These are phyloP conservation scores for Luperina testacea DNA, from an alignment of 2,888 invertebrate genomes.

Conservation along the genomic window DNA sequence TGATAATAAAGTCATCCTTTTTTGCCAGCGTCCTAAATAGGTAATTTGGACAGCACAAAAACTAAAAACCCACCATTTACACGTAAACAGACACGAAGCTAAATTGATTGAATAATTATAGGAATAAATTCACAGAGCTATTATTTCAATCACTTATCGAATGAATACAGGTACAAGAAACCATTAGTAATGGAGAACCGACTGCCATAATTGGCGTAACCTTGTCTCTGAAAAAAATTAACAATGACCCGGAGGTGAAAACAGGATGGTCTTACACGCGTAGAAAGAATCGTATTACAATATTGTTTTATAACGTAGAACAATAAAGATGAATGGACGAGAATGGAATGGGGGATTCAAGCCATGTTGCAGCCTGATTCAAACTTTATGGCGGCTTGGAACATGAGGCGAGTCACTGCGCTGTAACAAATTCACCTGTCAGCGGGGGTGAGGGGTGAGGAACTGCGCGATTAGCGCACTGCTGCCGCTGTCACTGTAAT, in stretches of 20 bases:
- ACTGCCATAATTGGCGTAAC: slow-evolving; percentile 59
- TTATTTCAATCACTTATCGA: slow-evolving; percentile 56
- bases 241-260: slow-evolving; percentile 75
- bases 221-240: slow-evolving; percentile 70
- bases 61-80: slow-evolving; percentile 9
- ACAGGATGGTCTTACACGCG: slow-evolving; percentile 67
- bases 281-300: slow-evolving; percentile 30
- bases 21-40: slow-evolving; percentile 32
- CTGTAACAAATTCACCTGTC: neutral
- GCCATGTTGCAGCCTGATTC: neutral
- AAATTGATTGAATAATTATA: slow-evolving; percentile 48
- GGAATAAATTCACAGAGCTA: slow-evolving; percentile 35
- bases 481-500: neutral
- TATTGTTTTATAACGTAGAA: slow-evolving; percentile 24
- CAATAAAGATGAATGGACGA: neutral
- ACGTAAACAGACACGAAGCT: slow-evolving; percentile 17
- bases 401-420: neutral
- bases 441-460: neutral
- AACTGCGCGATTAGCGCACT: neutral
- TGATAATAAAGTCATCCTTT: slow-evolving; percentile 31
- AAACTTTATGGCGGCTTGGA: neutral
- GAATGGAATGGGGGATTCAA: neutral
- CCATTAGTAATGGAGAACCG: slow-evolving; percentile 58
- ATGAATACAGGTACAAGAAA: slow-evolving; percentile 57
- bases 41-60: slow-evolving; percentile 41